Evolutionary conservation across 2,888 invertebrate species (phyloP).

Genomic region (Machimus rusticus): DNA sequence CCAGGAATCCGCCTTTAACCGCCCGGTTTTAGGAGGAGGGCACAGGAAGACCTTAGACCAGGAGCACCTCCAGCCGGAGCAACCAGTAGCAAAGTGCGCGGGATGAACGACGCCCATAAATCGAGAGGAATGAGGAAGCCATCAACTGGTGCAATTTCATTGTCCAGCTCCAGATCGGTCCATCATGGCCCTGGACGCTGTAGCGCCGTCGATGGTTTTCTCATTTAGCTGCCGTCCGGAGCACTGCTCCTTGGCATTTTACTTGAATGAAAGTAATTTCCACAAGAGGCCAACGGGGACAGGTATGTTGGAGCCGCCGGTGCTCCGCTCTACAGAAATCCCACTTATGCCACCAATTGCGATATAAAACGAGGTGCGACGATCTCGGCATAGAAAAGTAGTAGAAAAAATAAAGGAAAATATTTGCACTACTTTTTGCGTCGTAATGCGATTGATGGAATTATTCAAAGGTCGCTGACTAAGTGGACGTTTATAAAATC

Average conservation of each 20-base stretch:
- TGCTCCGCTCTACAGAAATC: not conserved
- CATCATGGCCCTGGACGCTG: not conserved
- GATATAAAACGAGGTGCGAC: not conserved
- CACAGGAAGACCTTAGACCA: not conserved
- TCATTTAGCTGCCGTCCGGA: not conserved
- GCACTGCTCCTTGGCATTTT: not conserved
- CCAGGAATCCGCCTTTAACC: not conserved
- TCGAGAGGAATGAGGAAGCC: not conserved
- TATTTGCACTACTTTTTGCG: not conserved
- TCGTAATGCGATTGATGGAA: conserved; percentile 16
- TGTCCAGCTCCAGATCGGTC: not conserved
- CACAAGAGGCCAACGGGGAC: not conserved
- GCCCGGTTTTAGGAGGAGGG: not conserved
- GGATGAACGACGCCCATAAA: not conserved
- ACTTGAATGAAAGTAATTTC: not conserved
- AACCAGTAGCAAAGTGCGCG: not conserved
- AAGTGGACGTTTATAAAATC: conserved; percentile 15
- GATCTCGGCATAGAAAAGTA: not conserved
- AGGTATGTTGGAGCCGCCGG: not conserved
- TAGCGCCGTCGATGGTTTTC: not conserved
- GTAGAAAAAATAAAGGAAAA: not conserved
- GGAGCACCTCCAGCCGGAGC: not conserved
- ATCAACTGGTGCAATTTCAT: not conserved
- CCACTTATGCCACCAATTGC: not conserved
- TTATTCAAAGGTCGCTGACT: not conserved